These are phyloP conservation scores for Dryomyza anilis DNA, from an alignment of 2,888 invertebrate genomes.

Conservation along the genomic window DNA sequence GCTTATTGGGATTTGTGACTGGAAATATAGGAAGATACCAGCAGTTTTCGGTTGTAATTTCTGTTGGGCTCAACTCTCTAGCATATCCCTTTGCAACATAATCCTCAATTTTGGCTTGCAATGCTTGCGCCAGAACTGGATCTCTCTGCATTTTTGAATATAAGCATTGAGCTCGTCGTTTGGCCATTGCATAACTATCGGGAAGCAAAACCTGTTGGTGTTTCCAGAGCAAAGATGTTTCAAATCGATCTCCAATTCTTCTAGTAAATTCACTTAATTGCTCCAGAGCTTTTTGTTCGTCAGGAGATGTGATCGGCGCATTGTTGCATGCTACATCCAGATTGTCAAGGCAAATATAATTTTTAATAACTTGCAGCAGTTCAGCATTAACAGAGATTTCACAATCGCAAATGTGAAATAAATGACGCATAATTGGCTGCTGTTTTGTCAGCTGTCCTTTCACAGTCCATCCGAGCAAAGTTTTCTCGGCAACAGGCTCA, in stretches of 20 bases:
- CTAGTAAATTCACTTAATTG: constrained; percentile 7
- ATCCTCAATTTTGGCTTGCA: constrained; percentile 15
- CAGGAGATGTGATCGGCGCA: background rate
- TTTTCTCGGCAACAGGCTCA: constrained; percentile 5
- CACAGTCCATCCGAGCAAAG: constrained; percentile 20
- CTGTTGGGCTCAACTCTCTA: constrained; percentile 21
- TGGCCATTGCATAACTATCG: constrained; percentile 21
- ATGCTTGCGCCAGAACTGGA: background rate
- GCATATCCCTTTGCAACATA: constrained; percentile 35
- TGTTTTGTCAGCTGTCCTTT: constrained; percentile 11
- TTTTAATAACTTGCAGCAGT: constrained; percentile 19
- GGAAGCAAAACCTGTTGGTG: background rate
- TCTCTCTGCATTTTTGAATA: background rate
- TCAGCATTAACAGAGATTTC: constrained; percentile 7
- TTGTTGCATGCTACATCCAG: background rate
- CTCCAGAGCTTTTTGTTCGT: background rate
- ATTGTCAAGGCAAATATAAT: constrained; percentile 33
- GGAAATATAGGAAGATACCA: constrained; percentile 43
- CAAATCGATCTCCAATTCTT: constrained; percentile 16
- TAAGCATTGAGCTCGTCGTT: constrained; percentile 16
- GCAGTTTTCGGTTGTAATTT: constrained; percentile 11
- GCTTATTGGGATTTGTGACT: constrained; percentile 41
- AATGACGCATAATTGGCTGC: background rate
- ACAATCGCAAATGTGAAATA: constrained; percentile 25
- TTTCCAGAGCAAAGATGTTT: constrained; percentile 24